Conservation (phyloP, 2,113 vertebrate genomes). For the Platichthys flesus region DNA sequence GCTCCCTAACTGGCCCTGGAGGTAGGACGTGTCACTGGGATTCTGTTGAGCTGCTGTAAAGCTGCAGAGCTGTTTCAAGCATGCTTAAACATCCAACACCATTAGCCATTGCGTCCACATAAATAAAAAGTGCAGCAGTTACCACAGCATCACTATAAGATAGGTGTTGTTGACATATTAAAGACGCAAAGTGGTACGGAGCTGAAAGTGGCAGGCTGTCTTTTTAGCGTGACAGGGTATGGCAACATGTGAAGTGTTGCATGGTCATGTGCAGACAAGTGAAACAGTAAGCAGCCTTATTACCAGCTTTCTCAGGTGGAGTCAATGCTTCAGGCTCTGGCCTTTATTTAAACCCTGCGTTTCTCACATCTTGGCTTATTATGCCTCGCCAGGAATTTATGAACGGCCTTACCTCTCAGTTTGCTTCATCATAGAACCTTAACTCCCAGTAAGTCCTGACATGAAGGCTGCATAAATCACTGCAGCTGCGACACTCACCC, state of each 20-base stretch:
- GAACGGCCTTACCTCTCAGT: conserved; percentile 32
- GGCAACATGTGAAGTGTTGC: conserved; percentile 21
- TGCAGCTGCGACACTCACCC: conserved; percentile 33
- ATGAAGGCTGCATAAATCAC: conserved; percentile 75
- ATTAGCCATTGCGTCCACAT: background rate
- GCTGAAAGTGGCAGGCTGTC: conserved; percentile 33
- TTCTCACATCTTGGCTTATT: conserved; percentile 46
- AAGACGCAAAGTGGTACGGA: conserved; percentile 3
- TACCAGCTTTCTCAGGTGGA: conserved; percentile 7
- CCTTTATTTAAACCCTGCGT: background rate
- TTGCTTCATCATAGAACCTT: conserved; percentile 51
- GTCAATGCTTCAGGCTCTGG: no score
- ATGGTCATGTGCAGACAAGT: conserved; percentile 22
- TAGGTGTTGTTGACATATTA: background rate
- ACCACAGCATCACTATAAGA: background rate
- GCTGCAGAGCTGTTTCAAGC: background rate
- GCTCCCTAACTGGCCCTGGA: background rate
- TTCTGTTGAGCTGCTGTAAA: background rate
- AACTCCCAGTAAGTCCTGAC: conserved; percentile 59
- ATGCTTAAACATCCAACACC: conserved; percentile 4
- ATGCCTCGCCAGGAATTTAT: conserved; percentile 66
- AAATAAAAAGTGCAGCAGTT: background rate
- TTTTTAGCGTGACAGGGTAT: conserved; percentile 19
- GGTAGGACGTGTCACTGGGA: background rate
- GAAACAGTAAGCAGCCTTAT: conserved; percentile 38